phyloP scores from a whole-genome alignment of 2,888 invertebrate species.

The Furcula furcula region DNA sequence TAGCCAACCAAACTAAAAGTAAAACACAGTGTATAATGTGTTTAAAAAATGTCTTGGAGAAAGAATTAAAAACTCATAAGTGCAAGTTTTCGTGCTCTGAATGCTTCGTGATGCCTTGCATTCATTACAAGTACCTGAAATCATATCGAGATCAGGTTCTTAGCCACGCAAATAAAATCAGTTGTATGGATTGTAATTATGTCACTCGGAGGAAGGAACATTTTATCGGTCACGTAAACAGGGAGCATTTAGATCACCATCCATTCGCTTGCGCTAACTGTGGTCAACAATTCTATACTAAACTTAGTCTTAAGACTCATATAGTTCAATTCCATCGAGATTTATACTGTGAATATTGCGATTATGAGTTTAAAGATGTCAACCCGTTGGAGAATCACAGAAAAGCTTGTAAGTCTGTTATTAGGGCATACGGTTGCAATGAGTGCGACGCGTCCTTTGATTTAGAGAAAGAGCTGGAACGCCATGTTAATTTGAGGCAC shows the following conservation, averaged over 20 bases:
- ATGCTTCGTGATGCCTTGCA: conserved; percentile 44
- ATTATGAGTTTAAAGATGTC: conserved; percentile 37
- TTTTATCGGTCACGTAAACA: conserved; percentile 48
- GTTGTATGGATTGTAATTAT: conserved; percentile 53
- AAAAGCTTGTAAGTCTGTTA: conserved; percentile 33
- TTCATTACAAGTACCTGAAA: conserved; percentile 48
- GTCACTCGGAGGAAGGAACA: conserved; percentile 46
- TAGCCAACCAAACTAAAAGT: conserved; percentile 22
- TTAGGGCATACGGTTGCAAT: conserved; percentile 31
- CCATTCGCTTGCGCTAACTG: conserved; percentile 52
- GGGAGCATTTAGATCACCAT: conserved; percentile 53
- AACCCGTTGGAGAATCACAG: conserved; percentile 34
- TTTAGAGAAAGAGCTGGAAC: conserved; percentile 28
- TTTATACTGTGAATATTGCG: conserved; percentile 45
- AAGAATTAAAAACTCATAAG: conserved; percentile 39
- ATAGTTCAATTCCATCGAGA: conserved; percentile 47
- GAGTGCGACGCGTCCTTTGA: conserved; percentile 48
- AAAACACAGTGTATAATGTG: conserved; percentile 47
- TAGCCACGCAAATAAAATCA: conserved; percentile 35
- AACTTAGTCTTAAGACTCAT: conserved; percentile 45
- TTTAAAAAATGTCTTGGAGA: conserved; percentile 34
- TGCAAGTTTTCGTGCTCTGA: conserved; percentile 51
- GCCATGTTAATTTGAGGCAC: conserved; percentile 39
- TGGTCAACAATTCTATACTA: conserved; percentile 51
- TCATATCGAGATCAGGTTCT: conserved; percentile 47